Base-by-base conservation (phyloP, 2,888 invertebrate genomes). In the Amphipoea oculea region DNA sequence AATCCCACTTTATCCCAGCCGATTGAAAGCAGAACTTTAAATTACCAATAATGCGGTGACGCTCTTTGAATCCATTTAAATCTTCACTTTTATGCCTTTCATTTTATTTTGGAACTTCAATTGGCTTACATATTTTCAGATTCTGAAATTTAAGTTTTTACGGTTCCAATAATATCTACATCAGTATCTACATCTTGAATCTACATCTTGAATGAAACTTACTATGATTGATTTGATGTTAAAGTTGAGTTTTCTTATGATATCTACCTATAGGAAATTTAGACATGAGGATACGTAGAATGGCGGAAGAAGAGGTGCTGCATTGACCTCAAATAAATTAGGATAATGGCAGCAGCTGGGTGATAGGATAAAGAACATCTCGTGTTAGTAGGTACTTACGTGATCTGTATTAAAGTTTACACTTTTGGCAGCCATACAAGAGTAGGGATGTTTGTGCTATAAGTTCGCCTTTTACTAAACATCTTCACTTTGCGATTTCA, bases 341-440 rank as follows among this genome's bases (percentile, higher is more conserved):
- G 54, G 40, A 17, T 9, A 40, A 7, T 6, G 14, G 23, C 14
- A 54, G 20, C 20, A 4, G 23, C 3, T 40, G n/a, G 60, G 51
- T 36, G 51, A 36, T 36, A 54, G 4, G 9, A 23, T 36, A 2
- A 40, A 9, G 17, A 23, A 23, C 14, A 40, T 60, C 40, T 71
- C 1, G 1, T 51, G 14, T 17, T 12, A 60, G 11, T n/a, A 12
- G 17, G 23, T 86, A 94, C 95, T 95, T 80, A 96, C 96, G 91
- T 92, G 93, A 82, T 91, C 89, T 86, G 94, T 90, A 84, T 93
- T 92, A 87, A 95, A 95, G 94, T 92, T 95, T 89, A 95, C 94
- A 91, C 92, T 89, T 92, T 94, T 95, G 88, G 91, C 93, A 94
- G 94, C 96, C 96, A 96, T 96, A 86, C 93, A 93, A 89, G 70